Base-by-base conservation (phyloP, 2,888 invertebrate genomes). In the Leptothorax acervorum region DNA sequence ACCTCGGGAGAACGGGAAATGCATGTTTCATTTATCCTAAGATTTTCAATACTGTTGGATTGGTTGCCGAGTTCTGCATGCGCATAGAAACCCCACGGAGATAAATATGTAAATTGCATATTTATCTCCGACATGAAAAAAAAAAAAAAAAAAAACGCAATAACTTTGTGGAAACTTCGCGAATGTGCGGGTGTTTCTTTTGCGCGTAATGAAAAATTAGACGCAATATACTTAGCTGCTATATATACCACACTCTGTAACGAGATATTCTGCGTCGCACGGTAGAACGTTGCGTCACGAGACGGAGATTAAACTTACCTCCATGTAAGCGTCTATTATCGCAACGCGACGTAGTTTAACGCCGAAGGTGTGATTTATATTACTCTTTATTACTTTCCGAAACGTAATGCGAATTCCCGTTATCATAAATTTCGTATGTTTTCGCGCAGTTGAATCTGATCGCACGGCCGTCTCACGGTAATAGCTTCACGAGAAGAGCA, bases 181-280 rank as follows among this genome's bases (percentile, higher is more conserved):
- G 39, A 53, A 39, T 5, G 31, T 5, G 11, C 45, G 35, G 11
- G 48, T 1, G 39, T 42, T 23, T 68, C 74, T 39, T 18, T 28
- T 9, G 42, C 42, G 31, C 42, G 23, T 15, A 55, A 42, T 42
- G 53, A 60, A 45, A 57, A 71, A 45, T 57, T 35, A 60, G 18
- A 71, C 79, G 79, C 79, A 35, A 79, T 71, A 79, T 18, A 68
- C 42, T 70, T 70, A 42, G 12, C n/a, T 23, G 63, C 45, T n/a
- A n/a, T 5, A 5, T n/a, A 74, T 12, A 48, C 15, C 28, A 45
- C 31, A 35, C 51, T 66, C 39, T 4, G 76, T 55, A 55, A 68
- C n/a, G 35, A 51, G 75, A 75, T 53, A 68, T 45, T 42, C 35
- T 45, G 42, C 65, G 28, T 66, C 45, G 45, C 15, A 28, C 18